Evolutionary conservation across 2,888 invertebrate genomes (phyloP), one percentile per base, ranked within the genome.

Genomic region (Drosophila austrosaltans): DNA sequence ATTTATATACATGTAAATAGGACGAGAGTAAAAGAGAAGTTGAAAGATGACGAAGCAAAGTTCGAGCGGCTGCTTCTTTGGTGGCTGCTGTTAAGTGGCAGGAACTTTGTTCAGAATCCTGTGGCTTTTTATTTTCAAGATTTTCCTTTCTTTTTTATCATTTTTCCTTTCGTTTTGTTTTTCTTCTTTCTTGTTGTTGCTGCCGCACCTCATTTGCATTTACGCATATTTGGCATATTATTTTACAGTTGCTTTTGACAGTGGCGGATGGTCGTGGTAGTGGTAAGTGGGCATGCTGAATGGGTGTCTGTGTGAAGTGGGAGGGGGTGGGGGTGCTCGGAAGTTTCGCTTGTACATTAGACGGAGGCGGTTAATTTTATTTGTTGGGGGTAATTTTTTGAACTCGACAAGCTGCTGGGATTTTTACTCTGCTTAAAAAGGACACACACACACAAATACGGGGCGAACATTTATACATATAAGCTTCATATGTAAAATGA

Each of bases 201-300:
- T 48, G 48, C 48, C 48, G 48, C 48, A 48, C 48, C 48, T 54
- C 62, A 88, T 82, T 80, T 82, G 87, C 79, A 81, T 87, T 89
- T 89, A 75, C 82, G 82, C 89, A 84, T 89, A 83, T 89, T 83
- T 81, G 83, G 74, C 79, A 81, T 84, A 84, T 89, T 89, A 89
- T 87, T 89, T 77, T 75, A 72, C 77, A 75, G 48, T 48, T 54
- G 53, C 20, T 16, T 53, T 32, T 22, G 53, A 28, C 28, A 65
- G 71, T 25, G 53, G 10, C 7, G 22, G 48, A 1, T 48, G 48
- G 48, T 36, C 7, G 20, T 25, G 22, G 36, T 36, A 36, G 16
- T 20, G 28, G 36, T 36, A 36, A 36, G 36, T 48, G 48, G 48
- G 22, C 10, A 7, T 36, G 10, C 36, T 48, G 48, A 10, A 48